These are phyloP conservation scores for Mythimna albipuncta DNA, from an alignment of 2,888 invertebrate genomes.

Conservation along the genomic window DNA sequence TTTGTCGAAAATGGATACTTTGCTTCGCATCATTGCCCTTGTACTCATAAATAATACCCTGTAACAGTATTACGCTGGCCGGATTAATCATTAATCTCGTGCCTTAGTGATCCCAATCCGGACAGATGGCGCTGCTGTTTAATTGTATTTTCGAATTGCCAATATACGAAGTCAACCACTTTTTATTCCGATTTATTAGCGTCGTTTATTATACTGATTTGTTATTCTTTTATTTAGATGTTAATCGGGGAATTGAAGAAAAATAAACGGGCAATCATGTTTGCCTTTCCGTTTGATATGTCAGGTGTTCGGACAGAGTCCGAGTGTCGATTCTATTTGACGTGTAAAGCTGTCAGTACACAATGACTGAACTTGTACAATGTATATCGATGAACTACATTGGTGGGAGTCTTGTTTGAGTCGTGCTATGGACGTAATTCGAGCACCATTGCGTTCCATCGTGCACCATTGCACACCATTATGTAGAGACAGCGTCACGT, in stretches of 20 bases:
- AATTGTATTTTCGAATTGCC: slow-evolving; percentile 63
- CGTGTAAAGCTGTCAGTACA: slow-evolving; percentile 15
- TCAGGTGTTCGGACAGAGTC: slow-evolving; percentile 8
- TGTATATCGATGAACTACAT: slow-evolving; percentile 30
- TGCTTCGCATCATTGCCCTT: slow-evolving; percentile 71
- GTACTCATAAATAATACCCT: slow-evolving; percentile 71
- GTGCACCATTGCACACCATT: slow-evolving; percentile 34
- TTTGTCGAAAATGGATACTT: slow-evolving; percentile 76
- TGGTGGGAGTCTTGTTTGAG: slow-evolving; percentile 28
- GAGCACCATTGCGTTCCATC: slow-evolving; percentile 30
- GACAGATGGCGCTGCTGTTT: slow-evolving; percentile 61
- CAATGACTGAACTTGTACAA: slow-evolving; percentile 22
- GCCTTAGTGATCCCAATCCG: slow-evolving; percentile 57
- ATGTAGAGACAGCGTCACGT: slow-evolving; percentile 43
- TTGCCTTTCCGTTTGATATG: slow-evolving; percentile 17
- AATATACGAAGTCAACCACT: slow-evolving; percentile 55
- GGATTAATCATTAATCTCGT: slow-evolving; percentile 67
- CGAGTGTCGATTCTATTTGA: slow-evolving; percentile 1
- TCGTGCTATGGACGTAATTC: slow-evolving; percentile 33
- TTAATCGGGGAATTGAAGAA: slow-evolving; percentile 39
- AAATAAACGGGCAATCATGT: slow-evolving; percentile 36
- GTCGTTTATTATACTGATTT: slow-evolving; percentile 45
- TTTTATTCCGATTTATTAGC: slow-evolving; percentile 61
- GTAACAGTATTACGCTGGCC: slow-evolving; percentile 61
- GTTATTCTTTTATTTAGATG: slow-evolving; percentile 50